Conservation (phyloP, 2,797 vertebrate genomes). For the Megalops cyprinoides region DNA sequence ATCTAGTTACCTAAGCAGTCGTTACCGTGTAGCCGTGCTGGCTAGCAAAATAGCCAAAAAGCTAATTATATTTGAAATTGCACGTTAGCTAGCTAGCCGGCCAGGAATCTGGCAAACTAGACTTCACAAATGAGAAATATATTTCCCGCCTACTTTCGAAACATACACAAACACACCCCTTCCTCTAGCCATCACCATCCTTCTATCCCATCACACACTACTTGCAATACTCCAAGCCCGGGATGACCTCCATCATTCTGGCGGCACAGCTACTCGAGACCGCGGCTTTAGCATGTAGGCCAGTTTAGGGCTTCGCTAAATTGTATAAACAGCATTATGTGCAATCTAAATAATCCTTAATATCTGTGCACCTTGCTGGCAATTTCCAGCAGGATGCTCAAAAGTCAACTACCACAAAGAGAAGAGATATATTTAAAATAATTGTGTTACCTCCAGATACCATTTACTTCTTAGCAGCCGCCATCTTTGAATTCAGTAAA, state of each 20-base stretch:
- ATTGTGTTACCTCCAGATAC: constrained; percentile 28
- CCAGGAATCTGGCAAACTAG: background rate
- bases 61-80: background rate
- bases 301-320: constrained; percentile 8
- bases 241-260: background rate
- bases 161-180: constrained; percentile 36
- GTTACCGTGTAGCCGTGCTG: background rate
- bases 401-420: background rate
- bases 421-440: background rate
- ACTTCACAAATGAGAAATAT: constrained; percentile 21
- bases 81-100: background rate
- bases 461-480: constrained; percentile 73
- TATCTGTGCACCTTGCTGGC: background rate
- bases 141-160: constrained; percentile 52
- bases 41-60: background rate
- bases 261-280: constrained; percentile 15
- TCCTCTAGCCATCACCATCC: constrained; percentile 15
- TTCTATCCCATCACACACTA: constrained; percentile 7
- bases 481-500: constrained; percentile 70
- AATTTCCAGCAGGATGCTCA: no score
- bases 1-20: background rate
- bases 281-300: constrained; percentile 21
- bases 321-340: background rate
- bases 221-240: constrained; percentile 18
- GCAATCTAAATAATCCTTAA: background rate